Evolutionary conservation across 2,113 vertebrate species (phyloP).

Genomic region (Amblyopsis rosae): DNA sequence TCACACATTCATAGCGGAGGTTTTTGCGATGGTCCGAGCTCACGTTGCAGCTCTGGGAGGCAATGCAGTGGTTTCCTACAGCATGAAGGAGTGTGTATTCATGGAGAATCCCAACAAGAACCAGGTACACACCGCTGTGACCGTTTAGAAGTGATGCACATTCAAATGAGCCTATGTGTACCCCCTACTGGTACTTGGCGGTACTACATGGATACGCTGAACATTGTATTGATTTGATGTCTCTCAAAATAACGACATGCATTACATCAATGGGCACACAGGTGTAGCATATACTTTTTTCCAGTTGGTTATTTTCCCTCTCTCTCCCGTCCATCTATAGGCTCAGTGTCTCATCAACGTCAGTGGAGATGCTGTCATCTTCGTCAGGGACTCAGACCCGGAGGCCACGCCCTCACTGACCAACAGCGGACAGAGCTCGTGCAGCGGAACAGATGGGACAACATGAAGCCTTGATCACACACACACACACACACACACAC

Average conservation of each 20-base stretch:
- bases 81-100: conserved; percentile 98
- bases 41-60: conserved; percentile 95
- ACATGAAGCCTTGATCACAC: conserved; percentile 68
- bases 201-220: no score
- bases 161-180: no score
- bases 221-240: no score
- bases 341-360: conserved; percentile 99
- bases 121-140: conserved; percentile 80
- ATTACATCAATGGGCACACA: not conserved
- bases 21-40: conserved; percentile 97
- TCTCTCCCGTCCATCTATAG: conserved; percentile 59
- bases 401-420: conserved; percentile 71
- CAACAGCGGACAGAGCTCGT: conserved; percentile 65
- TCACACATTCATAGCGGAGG: conserved; percentile 94
- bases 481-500: not conserved
- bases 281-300: not conserved
- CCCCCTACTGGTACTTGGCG: no score
- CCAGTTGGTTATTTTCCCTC: conserved; percentile 3
- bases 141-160: not conserved
- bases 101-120: conserved; percentile 99
- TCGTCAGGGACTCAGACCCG: conserved; percentile 86
- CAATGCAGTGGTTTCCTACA: conserved; percentile 96
- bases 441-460: conserved; percentile 76
- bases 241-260: not conserved
- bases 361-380: conserved; percentile 93